Evolutionary conservation across 1,140 invertebrate species (phyloP), one percentile per base, ranked within the genome.

Genomic region (Scaptomyza hsui): DNA sequence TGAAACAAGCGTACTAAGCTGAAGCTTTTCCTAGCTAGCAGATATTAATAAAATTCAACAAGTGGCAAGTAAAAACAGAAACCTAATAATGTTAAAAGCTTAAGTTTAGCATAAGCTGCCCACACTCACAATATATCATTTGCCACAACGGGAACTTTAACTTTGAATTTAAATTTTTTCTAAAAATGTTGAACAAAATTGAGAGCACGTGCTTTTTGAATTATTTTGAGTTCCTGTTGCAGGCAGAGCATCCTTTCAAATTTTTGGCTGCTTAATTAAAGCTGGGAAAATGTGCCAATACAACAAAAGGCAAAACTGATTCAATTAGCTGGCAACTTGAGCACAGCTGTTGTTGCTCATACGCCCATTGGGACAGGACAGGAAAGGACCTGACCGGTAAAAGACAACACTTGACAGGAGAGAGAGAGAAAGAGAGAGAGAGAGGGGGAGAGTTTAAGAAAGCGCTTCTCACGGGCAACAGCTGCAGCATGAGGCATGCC

Each of bases 41-140:
- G 42, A 49, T 63, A 63, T 63, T 70, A 63, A 70, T 70, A 49
- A 70, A 42, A 48, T 63, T 53, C 67, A 70, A 70, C 60, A 70
- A 63, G 67, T 69, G 49, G 65, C 57, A 39, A 52, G 21, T 3
- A 37, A 26, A 41, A 26, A 53, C 35, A 19, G 21, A 21, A 18
- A 16, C 10, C n/a, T 15, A 12, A 29, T 35, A 4, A 19, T 55
- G 19, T 19, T 60, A 26, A 59, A 44, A 47, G 18, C 13, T 45
- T 52, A 44, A 52, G 19, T 68, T 68, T 41, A 6, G n/a, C 61
- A 55, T 55, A 53, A 63, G 41, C 37, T 32, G 44, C 6, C 32
- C 52, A 41, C 15, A 21, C 44, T 45, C 61, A 45, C 41, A 53
- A 7, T 26, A 3, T 52, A 24, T 26, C 49, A 62, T n/a, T 61